Conservation (phyloP, 2,888 invertebrate genomes). For the Caenorhabditis sp. region DNA sequence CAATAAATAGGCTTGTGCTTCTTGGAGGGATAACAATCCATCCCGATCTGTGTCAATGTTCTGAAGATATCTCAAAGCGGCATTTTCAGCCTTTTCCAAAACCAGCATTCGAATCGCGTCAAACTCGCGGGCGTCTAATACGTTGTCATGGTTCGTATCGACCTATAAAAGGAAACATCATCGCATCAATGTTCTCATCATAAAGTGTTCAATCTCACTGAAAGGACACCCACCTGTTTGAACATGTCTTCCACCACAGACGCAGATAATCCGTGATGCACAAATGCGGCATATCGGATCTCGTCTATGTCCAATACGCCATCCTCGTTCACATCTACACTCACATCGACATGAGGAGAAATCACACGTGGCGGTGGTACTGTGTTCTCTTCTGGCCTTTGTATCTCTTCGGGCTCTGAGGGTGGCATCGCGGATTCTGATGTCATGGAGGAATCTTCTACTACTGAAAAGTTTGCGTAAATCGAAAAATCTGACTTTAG, state of each 20-base stretch:
- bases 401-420: constrained; percentile 8
- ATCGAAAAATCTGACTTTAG: too few species aligned
- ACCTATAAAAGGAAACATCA: constrained; percentile 53
- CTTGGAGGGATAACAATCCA: constrained; percentile 76
- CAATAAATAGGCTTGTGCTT: constrained; percentile 81
- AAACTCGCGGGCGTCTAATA: constrained; percentile 75
- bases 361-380: constrained; percentile 56
- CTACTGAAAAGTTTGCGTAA: constrained; percentile 39
- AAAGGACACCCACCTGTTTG: constrained; percentile 73
- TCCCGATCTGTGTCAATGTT: constrained; percentile 80
- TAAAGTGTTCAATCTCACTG: background rate
- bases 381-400: constrained; percentile 19
- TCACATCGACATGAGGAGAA: constrained; percentile 73
- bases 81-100: constrained; percentile 82
- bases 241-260: constrained; percentile 81
- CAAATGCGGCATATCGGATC: constrained; percentile 82
- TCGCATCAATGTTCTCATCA: background rate
- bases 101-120: constrained; percentile 80
- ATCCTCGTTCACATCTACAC: constrained; percentile 80
- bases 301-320: constrained; percentile 79
- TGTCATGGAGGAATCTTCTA: constrained; percentile 21
- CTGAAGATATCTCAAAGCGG: constrained; percentile 79
- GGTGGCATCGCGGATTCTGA: background rate
- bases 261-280: constrained; percentile 81
- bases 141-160: constrained; percentile 68